Base-by-base conservation (phyloP, 2,888 invertebrate species). In the Teleogryllus oceanicus region DNA sequence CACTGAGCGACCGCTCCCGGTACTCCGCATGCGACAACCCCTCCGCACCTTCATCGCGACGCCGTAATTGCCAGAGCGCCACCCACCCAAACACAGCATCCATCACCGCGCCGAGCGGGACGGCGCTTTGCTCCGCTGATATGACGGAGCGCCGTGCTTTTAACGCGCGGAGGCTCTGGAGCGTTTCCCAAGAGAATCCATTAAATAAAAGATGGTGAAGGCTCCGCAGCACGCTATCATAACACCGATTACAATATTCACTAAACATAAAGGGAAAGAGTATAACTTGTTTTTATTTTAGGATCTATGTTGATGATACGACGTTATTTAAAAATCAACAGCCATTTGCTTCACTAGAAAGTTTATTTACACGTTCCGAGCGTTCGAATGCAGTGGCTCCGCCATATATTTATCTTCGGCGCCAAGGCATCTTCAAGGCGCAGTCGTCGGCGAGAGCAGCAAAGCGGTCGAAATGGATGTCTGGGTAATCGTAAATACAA, bases 391-490 rank as follows among this genome's bases (percentile, higher is more conserved):
- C 62, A 62, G n/a, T n/a, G 62, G 62, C n/a, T 62, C n/a, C 62
- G 62, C 62, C 62, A 62, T 62, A 62, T 62, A 62, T 62, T 62
- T 62, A 62, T 62, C 62, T 62, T 62, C 62, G 62, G 62, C 62
- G 62, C 62, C 62, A 13, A 62, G 16, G 62, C 62, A 62, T 62
- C 62, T 18, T n/a, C 13, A 62, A 62, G 37, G 37, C 37, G 37
- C 62, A 13, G 62, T 62, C 62, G n/a, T 5, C n/a, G 62, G 13
- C 62, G 62, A 62, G 16, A 62, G 62, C 62, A 62, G 62, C 62
- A 62, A 62, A 18, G 62, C 62, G n/a, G 62, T 62, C 62, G 62
- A 62, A 62, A 62, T 62, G 62, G 62, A 62, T 62, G 62, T 62
- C 62, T 18, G 62, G n/a, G 62, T n/a, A 62, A 13, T 18, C 62